A percentile compares a stretch with the other conserved stretches of the same genome.
Conservation (phyloP, 2,113 vertebrate genomes). For the Macroglossus sobrinus region DNA sequence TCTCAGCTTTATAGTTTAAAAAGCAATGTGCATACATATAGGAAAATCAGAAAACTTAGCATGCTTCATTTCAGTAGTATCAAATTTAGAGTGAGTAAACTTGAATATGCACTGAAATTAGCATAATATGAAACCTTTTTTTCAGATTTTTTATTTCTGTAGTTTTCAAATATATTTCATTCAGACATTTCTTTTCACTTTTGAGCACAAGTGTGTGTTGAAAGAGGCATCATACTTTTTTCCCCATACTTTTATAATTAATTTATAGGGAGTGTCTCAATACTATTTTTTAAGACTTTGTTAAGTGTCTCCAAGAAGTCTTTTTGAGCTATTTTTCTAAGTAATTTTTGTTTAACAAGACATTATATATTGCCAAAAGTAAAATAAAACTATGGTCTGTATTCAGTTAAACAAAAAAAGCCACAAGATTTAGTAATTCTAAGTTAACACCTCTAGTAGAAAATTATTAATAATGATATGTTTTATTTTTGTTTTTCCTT, state of each 20-base stretch:
- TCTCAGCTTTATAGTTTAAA: not conserved
- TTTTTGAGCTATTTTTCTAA: slow-evolving; percentile 16
- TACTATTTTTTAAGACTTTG: slow-evolving; percentile 42
- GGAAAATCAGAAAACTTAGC: not conserved
- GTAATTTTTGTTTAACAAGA: slow-evolving; percentile 53
- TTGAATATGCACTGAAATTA: not conserved
- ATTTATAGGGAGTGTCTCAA: slow-evolving; percentile 29
- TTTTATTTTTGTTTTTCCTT: slow-evolving; percentile 70
- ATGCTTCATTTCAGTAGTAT: not conserved
- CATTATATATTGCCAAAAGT: slow-evolving; percentile 51
- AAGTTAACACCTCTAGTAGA: slow-evolving; percentile 32
- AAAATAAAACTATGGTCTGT: slow-evolving; percentile 14
- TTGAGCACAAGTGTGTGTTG: slow-evolving; percentile 36
- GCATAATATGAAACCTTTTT: not conserved
- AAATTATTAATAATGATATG: slow-evolving; percentile 50
- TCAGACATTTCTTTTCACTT: not conserved
- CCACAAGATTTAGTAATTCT: slow-evolving; percentile 41
- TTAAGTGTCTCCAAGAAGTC: slow-evolving; percentile 11
- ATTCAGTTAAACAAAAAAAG: slow-evolving; percentile 28
- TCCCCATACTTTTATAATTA: slow-evolving; percentile 41
- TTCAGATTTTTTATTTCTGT: not conserved
- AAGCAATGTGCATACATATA: not conserved
- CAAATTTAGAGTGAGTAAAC: slow-evolving; percentile 2
- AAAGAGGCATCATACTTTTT: slow-evolving; percentile 36
- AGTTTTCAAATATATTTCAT: slow-evolving; percentile 15